Base-by-base conservation (phyloP, 2,113 vertebrate species). In the Dasyurus viverrinus region DNA sequence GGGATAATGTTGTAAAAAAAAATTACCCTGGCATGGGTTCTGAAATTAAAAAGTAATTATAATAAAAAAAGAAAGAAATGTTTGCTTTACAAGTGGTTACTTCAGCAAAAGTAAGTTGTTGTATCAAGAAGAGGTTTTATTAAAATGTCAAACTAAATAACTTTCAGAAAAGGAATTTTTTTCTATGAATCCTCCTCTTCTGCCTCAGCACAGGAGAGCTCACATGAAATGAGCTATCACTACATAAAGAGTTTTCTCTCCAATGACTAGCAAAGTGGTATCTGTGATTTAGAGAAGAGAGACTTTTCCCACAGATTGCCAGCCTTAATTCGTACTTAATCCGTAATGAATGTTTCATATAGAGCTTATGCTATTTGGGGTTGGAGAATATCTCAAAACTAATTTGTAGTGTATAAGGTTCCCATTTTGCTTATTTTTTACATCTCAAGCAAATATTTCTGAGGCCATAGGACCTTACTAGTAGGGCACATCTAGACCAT, bases 341-440 rank as follows among this genome's bases (percentile, higher is more conserved):
- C n/a, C 92, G 52, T 22, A 47, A 89, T 90, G 92, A 47, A 90
- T 16, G 52, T 36, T 93, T 93, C 46, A 26, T 26, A 92, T 4
- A 42, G 54, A 27, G 36, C 89, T 47, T 10, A 46, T 90, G 91
- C 50, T 68, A 48, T 90, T 93, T 97, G 94, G 92, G 54, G 93
- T 93, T 46, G 14, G 46, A 90, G 42, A 92, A 53, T 68, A 92
- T 90, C 92, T 92, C 89, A 55, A 12, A 90, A 92, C 92, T 94
- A 94, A 94, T 93, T 95, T 89, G 68, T 90, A 97, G 55, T 92
- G 60, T 76, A 55, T 60, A 54, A 52, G 9, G 90, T 89, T 92
- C 57, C 46, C 89, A n/a, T 23, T 94, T 91, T 91, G 89, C 11
- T 46, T 94, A 60, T 94, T 97, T 91, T 92, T 54, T 96, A 97